A percentile compares a stretch with the other conserved stretches of the same genome.
These are phyloP conservation scores for Sepiola atlantica DNA, from an alignment of 2,888 invertebrate genomes.

Conservation along the genomic window DNA sequence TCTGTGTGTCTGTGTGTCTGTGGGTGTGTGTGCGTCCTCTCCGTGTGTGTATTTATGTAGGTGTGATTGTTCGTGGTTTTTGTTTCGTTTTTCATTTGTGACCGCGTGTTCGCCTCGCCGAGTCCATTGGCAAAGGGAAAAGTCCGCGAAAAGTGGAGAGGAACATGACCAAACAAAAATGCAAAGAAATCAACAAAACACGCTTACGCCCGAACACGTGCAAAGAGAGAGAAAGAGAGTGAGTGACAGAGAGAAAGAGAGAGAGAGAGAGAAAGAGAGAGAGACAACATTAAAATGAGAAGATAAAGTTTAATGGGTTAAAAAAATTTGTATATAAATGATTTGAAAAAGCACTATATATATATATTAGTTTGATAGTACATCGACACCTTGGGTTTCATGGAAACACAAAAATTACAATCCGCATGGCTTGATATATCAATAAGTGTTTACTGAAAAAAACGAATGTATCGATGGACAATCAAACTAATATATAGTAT, in stretches of 20 bases:
- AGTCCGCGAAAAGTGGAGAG: not conserved
- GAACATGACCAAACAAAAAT: not conserved
- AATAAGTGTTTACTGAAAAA: no score
- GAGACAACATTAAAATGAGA: not conserved
- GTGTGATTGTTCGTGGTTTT: not conserved
- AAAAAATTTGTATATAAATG: no score
- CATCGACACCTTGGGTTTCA: no score
- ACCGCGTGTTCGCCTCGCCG: not conserved
- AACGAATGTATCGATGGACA: no score
- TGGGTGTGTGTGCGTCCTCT: not conserved
- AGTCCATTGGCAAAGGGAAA: not conserved
- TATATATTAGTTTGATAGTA: no score
- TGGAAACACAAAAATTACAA: no score
- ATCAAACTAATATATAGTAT: no score
- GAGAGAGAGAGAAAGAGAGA: not conserved
- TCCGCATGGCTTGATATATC: no score
- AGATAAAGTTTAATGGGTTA: not conserved
- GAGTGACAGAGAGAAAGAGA: not conserved
- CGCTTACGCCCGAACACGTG: no score
- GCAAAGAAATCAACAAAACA: not conserved
- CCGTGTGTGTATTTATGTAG: not conserved
- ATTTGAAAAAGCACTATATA: no score
- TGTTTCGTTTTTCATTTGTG: not conserved
- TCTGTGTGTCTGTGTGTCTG: not conserved
- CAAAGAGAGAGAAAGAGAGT: not conserved